Evolutionary conservation across 1,140 invertebrate species (phyloP), one percentile per base, ranked within the genome.

Genomic region (Sweltsa coloradensis): DNA sequence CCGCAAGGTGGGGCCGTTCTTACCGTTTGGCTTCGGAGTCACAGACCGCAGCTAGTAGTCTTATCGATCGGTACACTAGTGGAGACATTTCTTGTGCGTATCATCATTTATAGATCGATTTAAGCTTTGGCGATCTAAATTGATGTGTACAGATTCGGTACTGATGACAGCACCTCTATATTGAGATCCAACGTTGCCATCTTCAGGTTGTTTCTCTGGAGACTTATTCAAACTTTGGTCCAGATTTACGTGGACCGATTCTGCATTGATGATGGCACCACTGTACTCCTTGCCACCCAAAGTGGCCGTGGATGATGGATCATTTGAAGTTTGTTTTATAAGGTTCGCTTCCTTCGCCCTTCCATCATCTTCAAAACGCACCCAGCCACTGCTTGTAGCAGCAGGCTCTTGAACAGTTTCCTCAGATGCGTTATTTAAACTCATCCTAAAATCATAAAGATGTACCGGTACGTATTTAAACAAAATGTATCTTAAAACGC

Each of bases 131-230:
- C 61, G 62, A 58, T 75, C 72, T 57, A 81, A 64, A 68, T 77
- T 81, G 53, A 82, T 73, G 64, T 82, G 79, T 55, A 81, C 78
- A 60, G 76, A 79, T 69, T 83, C 79, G 11, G 80, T 77, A 54
- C 72, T 68, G 61, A 82, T 74, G 54, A 83, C 78, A 61, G 80
- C 79, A 47, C 67, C 69, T 53, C 57, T 67, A 40, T 69, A 66
- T 27, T 64, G 57, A 4, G 21, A 22, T 23, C 7, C 1, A 11
- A 1, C 9, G 27, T 14, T 16, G 21, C n/a, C 16, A 24, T 11
- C 39, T 36, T 47, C 40, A 6, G 37, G 21, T 25, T 18, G 21
- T 49, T 47, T 22, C 16, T 39, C 36, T 16, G 43, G 39, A 2
- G 42, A 37, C 18, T 16, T 19, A 24, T 29, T 34, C 11, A 39